Percentiles rank a stretch among this genome's conserved stretches.
Conservation (phyloP, 2,113 vertebrate genomes). For the Pterocles orientalis region DNA sequence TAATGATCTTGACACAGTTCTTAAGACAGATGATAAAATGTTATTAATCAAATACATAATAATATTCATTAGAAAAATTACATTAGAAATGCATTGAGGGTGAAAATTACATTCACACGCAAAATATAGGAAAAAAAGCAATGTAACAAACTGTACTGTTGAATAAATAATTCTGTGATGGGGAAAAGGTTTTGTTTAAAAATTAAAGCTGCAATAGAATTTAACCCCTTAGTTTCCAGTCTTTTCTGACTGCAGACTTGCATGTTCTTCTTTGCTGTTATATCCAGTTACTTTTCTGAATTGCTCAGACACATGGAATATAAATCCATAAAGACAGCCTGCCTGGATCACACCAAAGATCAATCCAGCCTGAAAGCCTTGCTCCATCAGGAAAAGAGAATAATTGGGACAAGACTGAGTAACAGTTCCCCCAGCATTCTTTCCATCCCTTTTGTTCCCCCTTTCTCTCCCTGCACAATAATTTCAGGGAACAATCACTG, state of each 20-base stretch:
- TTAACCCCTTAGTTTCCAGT: constrained; percentile 3
- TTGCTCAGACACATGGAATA: not conserved
- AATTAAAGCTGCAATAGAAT: not conserved
- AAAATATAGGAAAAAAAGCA: not conserved
- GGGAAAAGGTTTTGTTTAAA: not conserved
- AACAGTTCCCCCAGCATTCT: not conserved
- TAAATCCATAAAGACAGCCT: not conserved
- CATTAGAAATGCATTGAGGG: constrained; percentile 24
- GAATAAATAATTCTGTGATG: constrained; percentile 10
- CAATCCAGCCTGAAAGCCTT: not conserved
- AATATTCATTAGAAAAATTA: constrained; percentile 38
- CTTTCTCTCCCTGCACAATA: not conserved
- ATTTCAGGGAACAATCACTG: not conserved
- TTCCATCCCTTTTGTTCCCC: not conserved
- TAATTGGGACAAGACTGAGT: not conserved
- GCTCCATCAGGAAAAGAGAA: not conserved
- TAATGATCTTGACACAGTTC: not conserved
- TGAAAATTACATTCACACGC: constrained; percentile 16
- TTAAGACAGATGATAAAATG: not conserved
- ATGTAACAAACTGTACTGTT: constrained; percentile 25
- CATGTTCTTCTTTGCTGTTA: not conserved
- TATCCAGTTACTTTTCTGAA: not conserved
- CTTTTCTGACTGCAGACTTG: not conserved
- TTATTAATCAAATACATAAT: constrained; percentile 16
- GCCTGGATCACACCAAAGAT: not conserved